These are phyloP conservation scores for Puma concolor DNA, from an alignment of 2,113 vertebrate genomes.

Conservation along the genomic window DNA sequence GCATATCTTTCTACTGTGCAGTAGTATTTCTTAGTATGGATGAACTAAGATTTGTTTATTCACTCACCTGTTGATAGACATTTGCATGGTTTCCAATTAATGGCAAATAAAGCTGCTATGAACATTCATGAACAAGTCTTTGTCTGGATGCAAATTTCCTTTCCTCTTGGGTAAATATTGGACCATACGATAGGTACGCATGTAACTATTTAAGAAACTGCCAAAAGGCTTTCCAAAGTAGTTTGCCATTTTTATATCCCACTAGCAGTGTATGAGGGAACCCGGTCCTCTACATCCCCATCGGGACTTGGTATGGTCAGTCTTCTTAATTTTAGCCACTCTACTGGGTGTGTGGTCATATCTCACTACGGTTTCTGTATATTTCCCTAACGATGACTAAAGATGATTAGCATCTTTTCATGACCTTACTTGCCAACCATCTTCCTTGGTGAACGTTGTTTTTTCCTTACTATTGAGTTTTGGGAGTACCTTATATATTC, in stretches of 20 bases:
- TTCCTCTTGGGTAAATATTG: background rate
- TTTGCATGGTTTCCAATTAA: background rate
- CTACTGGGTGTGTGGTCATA: background rate
- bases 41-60: background rate
- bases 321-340: background rate
- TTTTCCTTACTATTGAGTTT: background rate
- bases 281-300: background rate
- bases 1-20: background rate
- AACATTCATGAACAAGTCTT: background rate
- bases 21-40: background rate
- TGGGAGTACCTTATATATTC: background rate
- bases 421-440: background rate
- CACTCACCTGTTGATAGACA: background rate
- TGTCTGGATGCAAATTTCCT: background rate
- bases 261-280: background rate
- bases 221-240: background rate
- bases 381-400: background rate
- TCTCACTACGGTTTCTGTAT: background rate
- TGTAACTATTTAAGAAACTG: background rate
- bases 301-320: background rate
- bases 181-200: background rate
- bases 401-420: background rate
- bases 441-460: background rate
- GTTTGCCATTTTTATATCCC: background rate
- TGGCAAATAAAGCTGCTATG: background rate